A percentile compares a stretch with the other conserved stretches of the same genome.
Conservation (phyloP, 2,888 invertebrate species). For the Chrysolina americana region DNA sequence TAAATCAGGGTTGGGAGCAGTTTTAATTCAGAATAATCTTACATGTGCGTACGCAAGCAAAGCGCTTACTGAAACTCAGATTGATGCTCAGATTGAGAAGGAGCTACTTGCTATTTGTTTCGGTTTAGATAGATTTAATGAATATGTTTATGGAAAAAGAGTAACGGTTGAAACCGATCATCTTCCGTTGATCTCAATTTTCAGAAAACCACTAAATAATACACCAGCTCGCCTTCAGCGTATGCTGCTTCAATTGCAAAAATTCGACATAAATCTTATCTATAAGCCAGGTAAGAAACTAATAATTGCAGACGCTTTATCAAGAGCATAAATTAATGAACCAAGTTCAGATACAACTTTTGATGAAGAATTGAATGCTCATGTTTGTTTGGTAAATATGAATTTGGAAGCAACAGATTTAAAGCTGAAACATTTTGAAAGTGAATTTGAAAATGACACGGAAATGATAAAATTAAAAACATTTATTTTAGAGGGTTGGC, state of each 20-base stretch:
- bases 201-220: too few relatives aligned
- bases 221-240: constrained; percentile 28
- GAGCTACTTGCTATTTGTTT: too few relatives aligned
- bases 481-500: constrained; percentile 21
- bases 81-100: too few relatives aligned
- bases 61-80: too few relatives aligned
- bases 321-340: too few relatives aligned
- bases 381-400: too few relatives aligned
- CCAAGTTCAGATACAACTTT: too few relatives aligned
- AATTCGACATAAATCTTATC: constrained; percentile 36
- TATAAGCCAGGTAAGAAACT: constrained; percentile 34
- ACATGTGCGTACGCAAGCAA: too few relatives aligned
- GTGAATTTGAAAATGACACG: constrained; percentile 19
- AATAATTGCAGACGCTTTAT: constrained; percentile 1
- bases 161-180: constrained; percentile 23
- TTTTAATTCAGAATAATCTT: too few relatives aligned
- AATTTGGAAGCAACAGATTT: too few relatives aligned
- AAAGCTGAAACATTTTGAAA: constrained; percentile 21
- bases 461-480: constrained; percentile 26
- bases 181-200: background rate
- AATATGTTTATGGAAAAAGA: constrained; percentile 37
- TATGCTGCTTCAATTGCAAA: constrained; percentile 38
- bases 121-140: background rate
- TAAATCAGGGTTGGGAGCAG: too few relatives aligned
- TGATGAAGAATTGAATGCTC: too few relatives aligned